phyloP scores from a whole-genome alignment of 2,888 invertebrate species.

The Auanema sp. region DNA sequence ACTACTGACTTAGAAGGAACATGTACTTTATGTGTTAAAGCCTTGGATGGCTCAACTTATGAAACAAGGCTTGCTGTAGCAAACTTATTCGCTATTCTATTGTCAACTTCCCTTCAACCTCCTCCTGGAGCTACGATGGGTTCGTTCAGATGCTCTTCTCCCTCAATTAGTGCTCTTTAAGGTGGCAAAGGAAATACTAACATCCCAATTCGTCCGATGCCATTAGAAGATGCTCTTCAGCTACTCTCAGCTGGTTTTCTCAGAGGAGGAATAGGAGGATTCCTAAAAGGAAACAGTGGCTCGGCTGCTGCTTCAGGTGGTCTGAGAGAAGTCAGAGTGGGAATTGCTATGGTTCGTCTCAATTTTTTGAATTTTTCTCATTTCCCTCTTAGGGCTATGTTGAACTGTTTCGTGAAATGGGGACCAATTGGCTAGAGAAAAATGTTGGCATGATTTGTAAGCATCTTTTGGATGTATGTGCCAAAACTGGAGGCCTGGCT shows the following conservation, averaged over 20 bases:
- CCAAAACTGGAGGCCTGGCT: conserved; percentile 42
- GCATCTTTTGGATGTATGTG: conserved; percentile 74
- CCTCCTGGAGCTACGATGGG: conserved; percentile 25
- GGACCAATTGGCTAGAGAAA: conserved; percentile 87
- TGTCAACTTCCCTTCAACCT: conserved; percentile 71
- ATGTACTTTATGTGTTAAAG: conserved; percentile 65
- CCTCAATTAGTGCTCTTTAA: conserved; percentile 7
- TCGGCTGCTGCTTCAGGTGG: conserved; percentile 76
- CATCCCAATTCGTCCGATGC: conserved; percentile 23
- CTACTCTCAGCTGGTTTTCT: conserved; percentile 90
- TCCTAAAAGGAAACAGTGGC: conserved; percentile 85
- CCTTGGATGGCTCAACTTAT: conserved; percentile 88
- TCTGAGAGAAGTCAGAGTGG: conserved; percentile 91
- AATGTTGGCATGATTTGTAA: conserved; percentile 83
- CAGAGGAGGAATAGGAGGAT: conserved; percentile 77
- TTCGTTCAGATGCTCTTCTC: not conserved
- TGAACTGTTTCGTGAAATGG: conserved; percentile 88
- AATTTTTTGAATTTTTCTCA: not conserved
- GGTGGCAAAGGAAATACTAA: conserved; percentile 30
- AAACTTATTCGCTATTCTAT: conserved; percentile 82
- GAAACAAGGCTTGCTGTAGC: conserved; percentile 89
- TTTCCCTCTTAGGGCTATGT: conserved; percentile 78
- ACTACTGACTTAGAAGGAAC: conserved; percentile 69
- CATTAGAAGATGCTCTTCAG: conserved; percentile 83
- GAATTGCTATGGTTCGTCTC: conserved; percentile 83